A percentile compares a stretch with the other conserved stretches of the same genome.
These are phyloP conservation scores for Myrmecobius fasciatus DNA, from an alignment of 2,113 vertebrate species.

Conservation along the genomic window DNA sequence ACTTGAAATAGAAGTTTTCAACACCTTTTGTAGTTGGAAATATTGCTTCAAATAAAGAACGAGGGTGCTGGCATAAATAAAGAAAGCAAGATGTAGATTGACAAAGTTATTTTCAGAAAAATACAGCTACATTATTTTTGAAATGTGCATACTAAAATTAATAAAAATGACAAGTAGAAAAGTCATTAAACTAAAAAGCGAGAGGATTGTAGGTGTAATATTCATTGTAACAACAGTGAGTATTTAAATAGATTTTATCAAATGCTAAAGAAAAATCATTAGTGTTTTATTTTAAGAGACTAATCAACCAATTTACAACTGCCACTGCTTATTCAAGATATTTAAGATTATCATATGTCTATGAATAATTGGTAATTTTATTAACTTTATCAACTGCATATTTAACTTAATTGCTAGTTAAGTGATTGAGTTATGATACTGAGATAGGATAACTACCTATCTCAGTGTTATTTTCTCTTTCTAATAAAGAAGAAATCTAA, in stretches of 20 bases:
- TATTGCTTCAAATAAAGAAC: slow-evolving; percentile 61
- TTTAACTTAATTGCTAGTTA: background rate
- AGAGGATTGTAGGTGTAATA: background rate
- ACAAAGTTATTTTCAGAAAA: slow-evolving; percentile 66
- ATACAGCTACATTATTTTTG: slow-evolving; percentile 37
- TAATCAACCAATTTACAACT: slow-evolving; percentile 17
- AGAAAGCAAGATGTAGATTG: slow-evolving; percentile 62
- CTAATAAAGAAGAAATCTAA: slow-evolving; percentile 28
- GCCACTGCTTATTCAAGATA: background rate
- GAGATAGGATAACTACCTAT: background rate
- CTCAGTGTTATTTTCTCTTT: background rate
- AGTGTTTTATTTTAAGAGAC: slow-evolving; percentile 16
- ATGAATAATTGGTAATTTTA: slow-evolving; percentile 3
- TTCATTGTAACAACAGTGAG: background rate
- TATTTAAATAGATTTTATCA: slow-evolving; percentile 39
- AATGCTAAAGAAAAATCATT: slow-evolving; percentile 24
- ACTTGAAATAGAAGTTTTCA: slow-evolving; percentile 69
- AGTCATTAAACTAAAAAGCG: background rate
- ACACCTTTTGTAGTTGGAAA: slow-evolving; percentile 71
- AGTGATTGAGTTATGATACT: background rate
- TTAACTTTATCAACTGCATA: background rate
- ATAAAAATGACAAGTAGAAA: slow-evolving; percentile 60
- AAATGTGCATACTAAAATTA: slow-evolving; percentile 64
- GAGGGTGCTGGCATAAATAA: slow-evolving; percentile 56
- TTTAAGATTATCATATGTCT: slow-evolving; percentile 8